Percentiles rank a stretch among this genome's conserved stretches.
Conservation (phyloP, 2,888 invertebrate genomes). For the Zele albiditarsus region DNA sequence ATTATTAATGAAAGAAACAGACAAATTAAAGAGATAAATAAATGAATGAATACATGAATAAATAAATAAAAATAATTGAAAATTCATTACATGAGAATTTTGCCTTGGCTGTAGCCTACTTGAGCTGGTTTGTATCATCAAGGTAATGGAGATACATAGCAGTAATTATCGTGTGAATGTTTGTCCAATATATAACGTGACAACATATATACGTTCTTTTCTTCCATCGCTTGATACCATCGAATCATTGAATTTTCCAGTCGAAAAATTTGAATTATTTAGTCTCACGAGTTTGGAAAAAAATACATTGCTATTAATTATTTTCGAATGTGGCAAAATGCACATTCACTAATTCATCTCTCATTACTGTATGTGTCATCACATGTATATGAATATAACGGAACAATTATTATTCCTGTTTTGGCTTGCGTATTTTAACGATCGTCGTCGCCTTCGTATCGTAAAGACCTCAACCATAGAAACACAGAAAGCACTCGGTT, state of each 20-base stretch:
- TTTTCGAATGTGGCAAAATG: too few species aligned
- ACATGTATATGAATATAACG: constrained; percentile 1
- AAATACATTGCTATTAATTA: too few species aligned
- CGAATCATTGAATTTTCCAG: too few species aligned
- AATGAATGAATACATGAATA: not conserved
- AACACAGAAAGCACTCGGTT: not conserved
- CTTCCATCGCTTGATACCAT: too few species aligned
- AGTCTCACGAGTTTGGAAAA: too few species aligned
- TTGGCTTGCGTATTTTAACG: not conserved
- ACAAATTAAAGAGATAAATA: too few species aligned
- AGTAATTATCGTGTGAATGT: constrained; percentile 24
- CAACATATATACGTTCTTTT: too few species aligned
- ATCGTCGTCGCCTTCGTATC: not conserved
- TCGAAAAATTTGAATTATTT: too few species aligned
- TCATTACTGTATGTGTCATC: not conserved
- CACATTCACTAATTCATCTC: not conserved
- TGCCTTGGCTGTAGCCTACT: constrained; percentile 3
- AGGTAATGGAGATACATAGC: constrained; percentile 24
- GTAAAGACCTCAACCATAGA: not conserved
- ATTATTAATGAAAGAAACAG: too few species aligned
- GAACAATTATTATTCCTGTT: constrained; percentile 7
- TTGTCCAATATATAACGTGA: constrained; percentile 14
- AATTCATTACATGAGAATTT: constrained; percentile 10
- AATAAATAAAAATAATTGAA: not conserved
- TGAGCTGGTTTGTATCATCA: constrained; percentile 31